Conservation (phyloP, 92 coral and sea anemone genomes). For the Palythoa heliodiscus region DNA sequence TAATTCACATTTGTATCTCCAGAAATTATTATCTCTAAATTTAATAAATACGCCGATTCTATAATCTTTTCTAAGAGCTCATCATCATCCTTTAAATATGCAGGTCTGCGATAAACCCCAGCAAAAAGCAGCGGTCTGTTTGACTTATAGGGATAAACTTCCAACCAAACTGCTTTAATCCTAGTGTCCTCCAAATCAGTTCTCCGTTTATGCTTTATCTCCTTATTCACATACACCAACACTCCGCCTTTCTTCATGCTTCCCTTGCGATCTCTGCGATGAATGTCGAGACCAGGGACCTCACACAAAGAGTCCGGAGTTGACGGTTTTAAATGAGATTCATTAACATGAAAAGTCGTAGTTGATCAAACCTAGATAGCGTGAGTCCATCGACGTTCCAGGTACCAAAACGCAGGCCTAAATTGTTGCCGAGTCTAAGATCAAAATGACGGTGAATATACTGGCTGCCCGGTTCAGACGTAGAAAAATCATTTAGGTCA, state of each 20-base stretch:
- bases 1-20: constrained; percentile 59
- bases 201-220: constrained; percentile 16
- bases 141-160: constrained; percentile 54
- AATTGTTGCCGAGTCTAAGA: neutral
- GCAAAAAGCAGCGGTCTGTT: constrained; percentile 50
- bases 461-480: neutral
- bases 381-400: neutral
- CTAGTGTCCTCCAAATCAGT: constrained; percentile 38
- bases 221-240: constrained; percentile 25
- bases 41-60: constrained; percentile 44
- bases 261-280: neutral
- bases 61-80: constrained; percentile 45
- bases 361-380: neutral
- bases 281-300: neutral
- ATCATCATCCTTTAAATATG: constrained; percentile 14
- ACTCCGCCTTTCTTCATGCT: constrained; percentile 32
- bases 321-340: neutral
- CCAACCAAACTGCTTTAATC: constrained; percentile 42
- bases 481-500: neutral
- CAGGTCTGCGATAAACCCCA: constrained; percentile 52
- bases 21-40: constrained; percentile 46
- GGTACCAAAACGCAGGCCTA: constrained; percentile 1
- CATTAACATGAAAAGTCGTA: neutral
- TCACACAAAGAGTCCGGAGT: neutral
- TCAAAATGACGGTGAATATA: neutral